Base-by-base conservation (phyloP, 2,113 vertebrate genomes). In the Dipodomys stephensi region DNA sequence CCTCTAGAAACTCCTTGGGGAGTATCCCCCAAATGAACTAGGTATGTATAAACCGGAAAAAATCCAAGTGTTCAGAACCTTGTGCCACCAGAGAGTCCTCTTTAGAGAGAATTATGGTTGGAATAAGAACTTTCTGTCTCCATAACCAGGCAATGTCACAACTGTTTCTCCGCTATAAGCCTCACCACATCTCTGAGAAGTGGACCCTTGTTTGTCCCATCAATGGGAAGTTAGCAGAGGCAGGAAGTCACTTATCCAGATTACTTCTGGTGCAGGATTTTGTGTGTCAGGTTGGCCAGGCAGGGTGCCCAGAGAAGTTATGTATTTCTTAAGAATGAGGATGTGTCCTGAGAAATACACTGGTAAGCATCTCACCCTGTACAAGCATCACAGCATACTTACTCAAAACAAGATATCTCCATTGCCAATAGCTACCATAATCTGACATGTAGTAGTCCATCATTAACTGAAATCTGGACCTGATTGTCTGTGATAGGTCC, bases 151-250 rank as follows among this genome's bases (percentile, higher is more conserved):
- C 27, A 53, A 8, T 11, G 1, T 20, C 76, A 64, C 4, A 8
- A 35, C 27, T 35, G 5, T 22, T 28, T 6, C 9, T 69, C 60
- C 23, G 67, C 49, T 76, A 65, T 39, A 15, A 25, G 65, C 35
- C 22, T 84, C 23, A 18, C 12, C 39, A 39, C 32, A 53, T 4
- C 1, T n/a, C 8, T 13, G 0, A 0, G 0, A 60, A 2, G 16
- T 20, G 5, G 5, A 39, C 2, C 2, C 25, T 67, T 18, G 1
- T 0, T n/a, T 19, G 4, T 28, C 13, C 65, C 23, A n/a, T 32
- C 35, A 13, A 28, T 25, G 20, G 12, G n/a, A 81, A 88, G 46
- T 30, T 30, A 67, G 44, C 0, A 18, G 62, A 53, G 2, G 27
- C 2, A 32, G 12, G 46, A 8, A 83, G 62, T 71, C 30, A 84